phyloP scores from a whole-genome alignment of 2,888 invertebrate genomes.

The Ennomos erosarius region DNA sequence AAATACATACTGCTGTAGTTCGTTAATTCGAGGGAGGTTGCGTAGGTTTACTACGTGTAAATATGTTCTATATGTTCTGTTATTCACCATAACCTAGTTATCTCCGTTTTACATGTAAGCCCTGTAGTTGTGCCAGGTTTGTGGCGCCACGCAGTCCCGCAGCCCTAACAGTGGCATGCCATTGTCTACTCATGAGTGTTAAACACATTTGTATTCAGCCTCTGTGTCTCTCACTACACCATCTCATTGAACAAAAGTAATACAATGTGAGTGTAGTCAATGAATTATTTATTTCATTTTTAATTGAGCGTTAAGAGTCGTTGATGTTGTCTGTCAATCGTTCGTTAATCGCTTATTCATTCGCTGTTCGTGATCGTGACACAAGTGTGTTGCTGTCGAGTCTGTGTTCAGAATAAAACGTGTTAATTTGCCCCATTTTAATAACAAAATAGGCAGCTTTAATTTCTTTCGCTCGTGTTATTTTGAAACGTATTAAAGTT shows the following conservation, averaged over 20 bases:
- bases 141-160: constrained; percentile 72
- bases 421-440: constrained; percentile 33
- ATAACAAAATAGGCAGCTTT: constrained; percentile 47
- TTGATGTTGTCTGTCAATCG: constrained; percentile 51
- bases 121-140: constrained; percentile 24
- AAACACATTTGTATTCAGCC: constrained; percentile 69
- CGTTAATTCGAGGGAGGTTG: not conserved
- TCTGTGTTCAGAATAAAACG: constrained; percentile 43
- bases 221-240: constrained; percentile 52
- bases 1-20: not conserved
- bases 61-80: not conserved
- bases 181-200: constrained; percentile 54
- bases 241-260: constrained; percentile 67
- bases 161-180: constrained; percentile 51
- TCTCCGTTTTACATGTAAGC: not conserved
- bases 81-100: constrained; percentile 5
- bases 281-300: constrained; percentile 69
- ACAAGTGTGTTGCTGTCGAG: constrained; percentile 44
- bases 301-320: constrained; percentile 63
- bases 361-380: constrained; percentile 47
- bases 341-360: constrained; percentile 54
- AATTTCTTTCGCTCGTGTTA: constrained; percentile 54
- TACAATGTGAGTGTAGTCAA: constrained; percentile 53
- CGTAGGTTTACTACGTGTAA: not conserved
- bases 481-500: constrained; percentile 77